Base-by-base conservation (phyloP, 2,113 vertebrate species). In the Pelobates fuscus region DNA sequence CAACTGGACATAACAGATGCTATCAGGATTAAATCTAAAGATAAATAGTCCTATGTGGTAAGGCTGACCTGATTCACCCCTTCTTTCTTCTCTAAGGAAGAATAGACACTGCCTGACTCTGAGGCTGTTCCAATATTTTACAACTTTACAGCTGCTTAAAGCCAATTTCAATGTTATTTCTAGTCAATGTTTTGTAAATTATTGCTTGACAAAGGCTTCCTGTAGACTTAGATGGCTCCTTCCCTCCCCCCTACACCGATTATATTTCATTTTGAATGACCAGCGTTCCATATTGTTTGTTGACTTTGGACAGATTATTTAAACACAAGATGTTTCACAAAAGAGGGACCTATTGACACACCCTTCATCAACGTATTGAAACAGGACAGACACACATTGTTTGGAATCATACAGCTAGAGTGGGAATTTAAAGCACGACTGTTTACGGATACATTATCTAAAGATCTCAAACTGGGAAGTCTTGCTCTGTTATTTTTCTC, bases 161-260 rank as follows among this genome's bases (percentile, higher is more conserved):
- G 67, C 65, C 55, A 77, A 77, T 77, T 68, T 77, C 67, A 77
- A 77, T 77, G 73, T 77, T 77, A 61, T 77, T 77, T 77, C 73
- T 77, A 77, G 73, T 77, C 65, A 77, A 77, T 68, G 65, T 77
- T 63, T 77, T 77, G 65, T 77, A 77, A 77, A 77, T 77, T 77
- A 77, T 68, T 64, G 25, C 73, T 68, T 52, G 65, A 77, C 73
- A 77, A 77, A 77, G 59, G 73, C 73, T 77, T 77, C 64, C 73
- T 77, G 73, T 77, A 68, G 73, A 77, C 65, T 77, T 77, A 68
- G 65, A 77, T 77, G 73, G 73, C 73, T 77, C 65, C 73, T 77
- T 55, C 73, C 73, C 55, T 77, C 63, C 73, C 71, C 73, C 73
- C 57, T 61, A 52, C 55, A 68, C 64, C 67, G 73, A 68, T 77